Base-by-base conservation (phyloP, 2,797 vertebrate genomes). In the Dicrostonyx torquatus region DNA sequence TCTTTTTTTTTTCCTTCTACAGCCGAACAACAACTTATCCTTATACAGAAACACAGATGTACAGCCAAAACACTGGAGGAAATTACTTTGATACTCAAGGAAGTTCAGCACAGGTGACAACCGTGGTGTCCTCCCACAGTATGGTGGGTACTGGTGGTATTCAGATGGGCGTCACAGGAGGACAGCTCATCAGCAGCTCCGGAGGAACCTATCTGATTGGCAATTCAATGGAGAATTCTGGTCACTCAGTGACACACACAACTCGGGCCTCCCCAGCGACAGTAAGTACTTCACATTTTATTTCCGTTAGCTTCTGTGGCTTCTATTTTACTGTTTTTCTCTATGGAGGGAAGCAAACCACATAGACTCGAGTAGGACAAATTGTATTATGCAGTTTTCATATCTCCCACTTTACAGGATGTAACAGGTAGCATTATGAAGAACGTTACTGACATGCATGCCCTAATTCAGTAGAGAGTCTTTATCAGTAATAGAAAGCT, bases 21-120 rank as follows among this genome's bases (percentile, higher is more conserved):
- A 99, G 98, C 98, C 98, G 98, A 98, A 98, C 98, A 98, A 99
- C 98, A 97, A 98, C 98, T 95, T 99, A 99, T 48, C 98, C 98
- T 97, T 99, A 99, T 93, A 98, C 98, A 97, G 98, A 99, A 98
- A 98, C 98, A 79, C 98, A 99, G 98, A 99, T 99, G 98, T 99
- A 99, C 97, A 99, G 98, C 98, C 98, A 99, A 95, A 99, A 99
- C 97, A 98, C 98, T 96, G 98, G 98, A 88, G 98, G 98, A 90
- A 99, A 98, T 98, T 99, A 99, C 97, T 99, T 99, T 97, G 98
- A 99, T 97, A 98, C 98, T 90, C 98, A 99, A 98, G 98, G 98
- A 97, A 98, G 98, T 97, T 99, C 98, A 90, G 98, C 98, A 95
- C 98, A 99, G 98, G 98, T 98, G 98, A 99, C 98, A 79, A 98